phyloP scores from a whole-genome alignment of 2,888 invertebrate species.

The Nomada goodeniana region DNA sequence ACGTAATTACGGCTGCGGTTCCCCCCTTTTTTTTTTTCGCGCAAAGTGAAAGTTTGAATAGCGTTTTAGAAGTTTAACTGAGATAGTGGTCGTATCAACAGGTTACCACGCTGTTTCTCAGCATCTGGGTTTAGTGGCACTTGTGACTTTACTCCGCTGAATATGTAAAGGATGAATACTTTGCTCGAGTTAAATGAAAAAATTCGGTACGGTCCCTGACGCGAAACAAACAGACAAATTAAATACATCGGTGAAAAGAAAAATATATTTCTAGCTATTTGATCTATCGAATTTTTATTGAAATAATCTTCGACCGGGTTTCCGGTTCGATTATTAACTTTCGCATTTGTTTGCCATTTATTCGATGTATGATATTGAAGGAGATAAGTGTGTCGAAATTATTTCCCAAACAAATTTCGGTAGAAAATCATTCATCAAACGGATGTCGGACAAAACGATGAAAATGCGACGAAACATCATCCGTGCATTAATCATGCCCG shows the following conservation, averaged over 20 bases:
- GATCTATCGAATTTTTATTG: background rate
- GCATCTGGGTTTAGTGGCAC: background rate
- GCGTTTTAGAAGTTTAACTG: slow-evolving; percentile 8
- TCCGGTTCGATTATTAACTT: background rate
- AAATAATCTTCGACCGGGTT: too few relatives aligned
- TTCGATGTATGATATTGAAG: too few relatives aligned
- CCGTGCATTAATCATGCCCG: slow-evolving; percentile 13
- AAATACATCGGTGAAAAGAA: background rate
- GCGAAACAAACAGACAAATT: background rate
- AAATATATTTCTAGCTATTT: background rate
- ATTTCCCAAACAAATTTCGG: too few relatives aligned
- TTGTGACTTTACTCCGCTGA: background rate
- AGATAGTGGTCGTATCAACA: slow-evolving; percentile 34
- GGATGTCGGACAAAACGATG: background rate
- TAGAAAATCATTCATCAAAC: too few relatives aligned
- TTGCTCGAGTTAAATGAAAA: background rate
- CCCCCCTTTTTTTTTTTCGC: background rate
- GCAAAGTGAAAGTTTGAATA: slow-evolving; percentile 19
- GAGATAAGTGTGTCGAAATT: too few relatives aligned
- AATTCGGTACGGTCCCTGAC: background rate
- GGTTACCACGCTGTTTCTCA: slow-evolving; percentile 31
- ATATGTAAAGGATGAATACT: background rate
- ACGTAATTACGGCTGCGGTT: slow-evolving; percentile 5
- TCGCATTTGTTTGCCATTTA: background rate
- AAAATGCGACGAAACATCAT: background rate